Base-by-base conservation (phyloP, 1,140 invertebrate genomes). In the Nixonia krombeini region DNA sequence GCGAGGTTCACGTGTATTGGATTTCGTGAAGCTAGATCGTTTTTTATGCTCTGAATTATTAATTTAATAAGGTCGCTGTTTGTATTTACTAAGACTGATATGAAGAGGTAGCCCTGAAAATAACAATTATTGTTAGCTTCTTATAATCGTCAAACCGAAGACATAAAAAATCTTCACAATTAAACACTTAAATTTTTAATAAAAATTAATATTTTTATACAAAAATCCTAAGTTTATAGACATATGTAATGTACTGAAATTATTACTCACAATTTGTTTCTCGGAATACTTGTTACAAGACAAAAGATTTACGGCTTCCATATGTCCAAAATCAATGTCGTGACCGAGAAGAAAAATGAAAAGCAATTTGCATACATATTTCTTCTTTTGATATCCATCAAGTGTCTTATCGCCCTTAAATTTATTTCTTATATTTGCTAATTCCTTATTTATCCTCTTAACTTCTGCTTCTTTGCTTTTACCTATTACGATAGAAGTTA, bases 261-360 rank as follows among this genome's bases (percentile, higher is more conserved):
- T 1, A 12, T 29, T 25, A n/a, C 93, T 91, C 90, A 98, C 98
- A 86, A 99, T 99, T 90, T 99, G 98, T 88, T 99, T 99, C 85
- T 99, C 98, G 29, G 98, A 99, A 87, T 99, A 99, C 89, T 99
- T 99, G 82, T 99, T 99, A 23, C 98, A 99, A 66, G 96, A 99
- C n/a, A 99, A 89, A 38, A 99, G 88, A 87, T 99, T 99, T 70
- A 99, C 98, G 41, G 98, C 98, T 87, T 99, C 98, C 97, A 99
- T 99, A 86, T 99, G 97, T 49, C 98, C 98, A 87, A 99, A 99
- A 86, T 99, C 98, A 85, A 99, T 99, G 85, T 99, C 98, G 88
- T 99, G 97, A 42, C 98, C 94, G 61, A 99, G 90, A 35, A 99
- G 87, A 86, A 99, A 99, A 76, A 99, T 99, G 86, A 99, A 99